Evolutionary conservation across 64 coral and sea anemone genomes (phyloP).

Genomic region (Catalaphyllia jardinei): DNA sequence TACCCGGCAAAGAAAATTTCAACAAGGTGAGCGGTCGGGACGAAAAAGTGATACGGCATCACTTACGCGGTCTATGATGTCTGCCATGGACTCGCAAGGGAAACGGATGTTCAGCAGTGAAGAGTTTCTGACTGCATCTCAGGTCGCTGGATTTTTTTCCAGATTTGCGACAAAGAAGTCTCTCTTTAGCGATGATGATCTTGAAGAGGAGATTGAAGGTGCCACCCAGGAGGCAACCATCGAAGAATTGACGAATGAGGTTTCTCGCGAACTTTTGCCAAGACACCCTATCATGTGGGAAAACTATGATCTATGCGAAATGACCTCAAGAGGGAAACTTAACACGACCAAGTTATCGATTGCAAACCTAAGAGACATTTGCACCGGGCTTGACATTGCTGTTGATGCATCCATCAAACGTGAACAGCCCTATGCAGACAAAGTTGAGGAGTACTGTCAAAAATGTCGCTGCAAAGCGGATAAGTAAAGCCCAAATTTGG

Average conservation of each 20-base stretch:
- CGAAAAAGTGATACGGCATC: constrained; percentile 81
- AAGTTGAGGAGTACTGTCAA: constrained; percentile 41
- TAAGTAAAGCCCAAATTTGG: constrained; percentile 26
- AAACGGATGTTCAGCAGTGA: constrained; percentile 55
- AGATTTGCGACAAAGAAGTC: constrained; percentile 70
- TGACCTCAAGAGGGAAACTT: constrained; percentile 64
- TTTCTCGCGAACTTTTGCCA: constrained; percentile 52
- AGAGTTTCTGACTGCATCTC: constrained; percentile 77
- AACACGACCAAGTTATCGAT: constrained; percentile 61
- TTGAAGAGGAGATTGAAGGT: constrained; percentile 36
- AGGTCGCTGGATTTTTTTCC: not conserved
- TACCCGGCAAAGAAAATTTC: constrained; percentile 79
- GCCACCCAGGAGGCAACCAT: constrained; percentile 68
- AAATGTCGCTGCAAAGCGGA: constrained; percentile 7
- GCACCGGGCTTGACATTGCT: constrained; percentile 37
- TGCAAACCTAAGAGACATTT: constrained; percentile 59
- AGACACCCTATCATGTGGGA: constrained; percentile 59
- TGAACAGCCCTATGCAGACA: constrained; percentile 48
- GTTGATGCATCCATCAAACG: constrained; percentile 39
- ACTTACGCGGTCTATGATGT: constrained; percentile 73
- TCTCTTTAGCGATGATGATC: constrained; percentile 63
- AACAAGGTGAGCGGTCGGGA: constrained; percentile 72
- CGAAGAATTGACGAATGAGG: constrained; percentile 68
- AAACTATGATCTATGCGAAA: constrained; percentile 62
- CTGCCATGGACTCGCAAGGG: constrained; percentile 68